Conservation (phyloP, 1,140 invertebrate species). For the Antheraea mylitta region DNA sequence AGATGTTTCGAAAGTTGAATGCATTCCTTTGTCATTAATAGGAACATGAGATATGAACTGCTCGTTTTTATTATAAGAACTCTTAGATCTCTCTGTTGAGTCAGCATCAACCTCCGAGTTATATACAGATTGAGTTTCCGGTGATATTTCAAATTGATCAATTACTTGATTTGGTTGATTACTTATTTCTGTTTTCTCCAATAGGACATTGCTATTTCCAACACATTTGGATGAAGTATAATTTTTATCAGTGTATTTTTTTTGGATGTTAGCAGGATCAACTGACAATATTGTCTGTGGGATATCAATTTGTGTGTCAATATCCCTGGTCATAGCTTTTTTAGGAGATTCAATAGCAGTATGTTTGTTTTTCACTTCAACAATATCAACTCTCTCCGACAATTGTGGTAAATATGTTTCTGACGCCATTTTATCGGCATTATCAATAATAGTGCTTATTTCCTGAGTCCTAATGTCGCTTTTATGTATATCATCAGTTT, state of each 20-base stretch:
- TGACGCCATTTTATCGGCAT: neutral
- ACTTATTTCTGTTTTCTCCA: neutral
- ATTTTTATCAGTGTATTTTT: neutral
- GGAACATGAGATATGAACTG: neutral
- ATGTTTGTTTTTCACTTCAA: neutral
- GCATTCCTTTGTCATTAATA: neutral
- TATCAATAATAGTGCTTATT: neutral
- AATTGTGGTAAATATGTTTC: neutral
- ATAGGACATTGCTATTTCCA: neutral
- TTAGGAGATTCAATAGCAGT: neutral
- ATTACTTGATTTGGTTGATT: neutral
- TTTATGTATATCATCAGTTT: constrained; percentile 14
- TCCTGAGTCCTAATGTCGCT: constrained; percentile 10
- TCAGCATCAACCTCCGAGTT: neutral
- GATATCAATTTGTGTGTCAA: neutral
- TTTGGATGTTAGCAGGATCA: neutral
- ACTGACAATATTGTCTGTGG: neutral
- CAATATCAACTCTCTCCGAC: neutral
- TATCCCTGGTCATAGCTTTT: neutral
- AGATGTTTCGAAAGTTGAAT: neutral
- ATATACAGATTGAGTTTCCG: neutral
- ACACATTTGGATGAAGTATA: neutral
- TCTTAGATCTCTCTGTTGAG: constrained; percentile 8
- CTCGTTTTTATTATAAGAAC: neutral
- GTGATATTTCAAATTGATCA: neutral